phyloP scores from a whole-genome alignment of 1,140 invertebrate species.

The Cydia strobilella region DNA sequence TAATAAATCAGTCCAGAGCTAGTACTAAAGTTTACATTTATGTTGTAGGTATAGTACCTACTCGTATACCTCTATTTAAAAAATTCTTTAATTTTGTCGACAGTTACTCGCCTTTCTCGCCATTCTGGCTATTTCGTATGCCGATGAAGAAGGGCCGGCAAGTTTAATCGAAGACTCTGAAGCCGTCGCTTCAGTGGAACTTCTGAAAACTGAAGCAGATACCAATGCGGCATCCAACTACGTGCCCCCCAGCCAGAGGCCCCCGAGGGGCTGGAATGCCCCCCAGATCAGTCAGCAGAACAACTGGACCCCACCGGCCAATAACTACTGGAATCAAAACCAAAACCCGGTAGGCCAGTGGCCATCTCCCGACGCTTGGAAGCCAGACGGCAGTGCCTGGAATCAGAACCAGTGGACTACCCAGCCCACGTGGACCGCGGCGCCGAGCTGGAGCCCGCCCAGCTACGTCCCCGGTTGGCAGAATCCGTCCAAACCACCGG shows the following conservation, averaged over 20 bases:
- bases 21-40: slow-evolving; percentile 7
- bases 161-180: slow-evolving; percentile 50
- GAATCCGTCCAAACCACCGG: neutral
- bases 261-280: neutral
- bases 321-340: slow-evolving; percentile 40
- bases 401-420: slow-evolving; percentile 49
- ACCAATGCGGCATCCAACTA: slow-evolving; percentile 35
- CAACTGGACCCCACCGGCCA: slow-evolving; percentile 38
- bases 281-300: slow-evolving; percentile 30
- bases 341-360: slow-evolving; percentile 29
- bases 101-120: slow-evolving; percentile 59
- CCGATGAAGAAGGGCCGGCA: slow-evolving; percentile 47
- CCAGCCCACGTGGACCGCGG: slow-evolving; percentile 44
- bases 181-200: slow-evolving; percentile 47
- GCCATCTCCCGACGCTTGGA: slow-evolving; percentile 41
- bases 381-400: slow-evolving; percentile 43
- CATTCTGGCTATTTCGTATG: slow-evolving; percentile 58
- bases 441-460: slow-evolving; percentile 44
- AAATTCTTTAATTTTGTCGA: slow-evolving; percentile 37
- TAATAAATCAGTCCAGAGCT: slow-evolving; percentile 1
- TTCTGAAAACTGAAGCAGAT: slow-evolving; percentile 35
- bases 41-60: neutral
- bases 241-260: slow-evolving; percentile 40
- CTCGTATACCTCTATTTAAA: too few species aligned
- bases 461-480: slow-evolving; percentile 36